phyloP scores from a whole-genome alignment of 2,888 invertebrate genomes.

The Philhelius pedissequus region DNA sequence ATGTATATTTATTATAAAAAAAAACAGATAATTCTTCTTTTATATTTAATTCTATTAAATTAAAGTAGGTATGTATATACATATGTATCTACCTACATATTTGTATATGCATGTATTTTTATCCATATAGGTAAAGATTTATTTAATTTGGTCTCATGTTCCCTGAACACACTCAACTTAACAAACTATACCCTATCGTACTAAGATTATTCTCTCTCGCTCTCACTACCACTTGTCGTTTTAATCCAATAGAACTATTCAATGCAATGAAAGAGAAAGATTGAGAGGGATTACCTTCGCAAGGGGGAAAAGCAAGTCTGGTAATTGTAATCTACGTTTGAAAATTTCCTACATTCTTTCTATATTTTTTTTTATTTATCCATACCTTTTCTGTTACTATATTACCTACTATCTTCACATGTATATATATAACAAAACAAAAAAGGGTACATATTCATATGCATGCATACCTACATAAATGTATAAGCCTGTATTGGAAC shows the following conservation, averaged over 20 bases:
- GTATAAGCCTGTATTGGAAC: not conserved
- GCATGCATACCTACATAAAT: not conserved
- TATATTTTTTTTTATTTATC: constrained; percentile 8
- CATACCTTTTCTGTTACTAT: constrained; percentile 40
- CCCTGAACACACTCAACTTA: constrained; percentile 26
- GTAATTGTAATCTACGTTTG: constrained; percentile 63
- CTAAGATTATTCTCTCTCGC: not conserved
- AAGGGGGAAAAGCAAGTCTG: constrained; percentile 22
- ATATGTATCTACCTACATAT: not conserved
- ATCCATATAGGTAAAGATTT: constrained; percentile 37
- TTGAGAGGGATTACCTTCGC: not conserved
- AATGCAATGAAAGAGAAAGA: constrained; percentile 28
- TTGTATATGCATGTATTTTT: not conserved
- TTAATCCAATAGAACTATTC: constrained; percentile 60
- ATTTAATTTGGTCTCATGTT: constrained; percentile 58
- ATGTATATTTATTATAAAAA: constrained; percentile 16
- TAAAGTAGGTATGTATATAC: constrained; percentile 7
- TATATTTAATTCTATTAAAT: constrained; percentile 50
- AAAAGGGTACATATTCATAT: not conserved
- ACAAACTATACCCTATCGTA: constrained; percentile 39
- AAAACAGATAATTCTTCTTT: constrained; percentile 44
- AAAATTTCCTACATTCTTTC: constrained; percentile 54
- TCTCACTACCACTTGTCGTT: constrained; percentile 43
- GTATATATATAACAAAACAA: constrained; percentile 3
- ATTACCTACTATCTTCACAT: too few species aligned